Percentiles rank a stretch among this genome's conserved stretches.
Conservation (phyloP, 1,140 invertebrate genomes). For the Nasonia vitripennis region DNA sequence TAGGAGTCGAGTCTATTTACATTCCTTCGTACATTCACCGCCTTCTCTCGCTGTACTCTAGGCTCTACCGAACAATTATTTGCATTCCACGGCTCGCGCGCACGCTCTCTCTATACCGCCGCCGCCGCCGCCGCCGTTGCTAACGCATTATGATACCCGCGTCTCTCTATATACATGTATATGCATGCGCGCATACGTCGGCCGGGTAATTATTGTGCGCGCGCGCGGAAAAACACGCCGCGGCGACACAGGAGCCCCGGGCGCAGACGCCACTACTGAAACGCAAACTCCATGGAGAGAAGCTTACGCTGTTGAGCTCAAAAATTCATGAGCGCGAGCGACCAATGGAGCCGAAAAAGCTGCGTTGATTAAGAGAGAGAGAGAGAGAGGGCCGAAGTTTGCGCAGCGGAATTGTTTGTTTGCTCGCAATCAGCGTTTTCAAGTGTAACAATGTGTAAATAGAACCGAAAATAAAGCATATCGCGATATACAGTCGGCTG, state of each 20-base stretch:
- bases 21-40: constrained; percentile 66
- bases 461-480: no score
- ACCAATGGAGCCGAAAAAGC: no score
- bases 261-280: neutral
- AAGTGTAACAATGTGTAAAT: neutral
- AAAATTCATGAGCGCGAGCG: neutral
- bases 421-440: neutral
- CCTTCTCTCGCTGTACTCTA: neutral
- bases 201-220: constrained; percentile 55
- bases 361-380: no score
- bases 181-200: constrained; percentile 46
- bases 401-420: neutral
- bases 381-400: no score
- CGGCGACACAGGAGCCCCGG: neutral
- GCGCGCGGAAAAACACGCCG: constrained; percentile 53
- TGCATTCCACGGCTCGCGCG: constrained; percentile 64
- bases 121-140: neutral
- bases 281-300: neutral
- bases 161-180: neutral
- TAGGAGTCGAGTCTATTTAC: constrained; percentile 69
- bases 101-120: constrained; percentile 8
- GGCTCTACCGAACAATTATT: constrained; percentile 69
- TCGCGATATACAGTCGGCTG: no score
- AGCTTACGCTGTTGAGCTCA: neutral
- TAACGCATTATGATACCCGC: neutral